Conservation (phyloP, 2,113 vertebrate genomes). For the Hippocampus abdominalis region DNA sequence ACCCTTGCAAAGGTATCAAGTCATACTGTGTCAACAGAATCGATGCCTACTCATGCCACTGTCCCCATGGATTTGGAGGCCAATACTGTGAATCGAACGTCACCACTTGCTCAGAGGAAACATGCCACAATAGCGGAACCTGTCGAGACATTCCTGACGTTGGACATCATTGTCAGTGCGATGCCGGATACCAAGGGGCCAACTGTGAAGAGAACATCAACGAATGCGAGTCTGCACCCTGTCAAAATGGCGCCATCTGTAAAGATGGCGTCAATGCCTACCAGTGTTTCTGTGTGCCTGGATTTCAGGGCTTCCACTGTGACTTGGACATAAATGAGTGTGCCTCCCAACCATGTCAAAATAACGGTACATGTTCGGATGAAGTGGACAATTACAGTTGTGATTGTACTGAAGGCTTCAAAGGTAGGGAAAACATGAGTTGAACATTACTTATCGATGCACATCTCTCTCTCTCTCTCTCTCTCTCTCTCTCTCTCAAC, state of each 20-base stretch:
- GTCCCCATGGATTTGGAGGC: slow-evolving; percentile 65
- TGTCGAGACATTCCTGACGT: slow-evolving; percentile 58
- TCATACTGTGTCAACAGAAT: slow-evolving; percentile 62
- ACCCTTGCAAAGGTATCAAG: slow-evolving; percentile 68
- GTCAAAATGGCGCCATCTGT: slow-evolving; percentile 91
- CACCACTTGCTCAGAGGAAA: slow-evolving; percentile 66
- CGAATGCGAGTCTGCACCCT: slow-evolving; percentile 80
- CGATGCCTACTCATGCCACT: slow-evolving; percentile 70
- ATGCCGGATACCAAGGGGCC: slow-evolving; percentile 70
- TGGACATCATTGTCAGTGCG: slow-evolving; percentile 74
- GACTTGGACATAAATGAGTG: slow-evolving; percentile 97
- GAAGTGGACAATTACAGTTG: slow-evolving; percentile 84
- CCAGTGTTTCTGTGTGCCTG: slow-evolving; percentile 93
- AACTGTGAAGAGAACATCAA: slow-evolving; percentile 74
- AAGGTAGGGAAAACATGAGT: slow-evolving; percentile 68
- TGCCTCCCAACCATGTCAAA: slow-evolving; percentile 84
- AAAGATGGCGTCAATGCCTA: slow-evolving; percentile 71
- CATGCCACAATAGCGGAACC: slow-evolving; percentile 77
- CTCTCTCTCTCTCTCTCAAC: too few species aligned
- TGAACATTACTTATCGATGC: too few species aligned
- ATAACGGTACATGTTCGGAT: slow-evolving; percentile 86
- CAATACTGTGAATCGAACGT: slow-evolving; percentile 59
- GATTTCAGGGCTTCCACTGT: slow-evolving; percentile 90
- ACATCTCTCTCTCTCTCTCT: too few species aligned
- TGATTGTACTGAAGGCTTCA: slow-evolving; percentile 78